Evolutionary conservation across 2,113 vertebrate genomes (phyloP).

Genomic region (Gnathonemus echidnorhynchus): DNA sequence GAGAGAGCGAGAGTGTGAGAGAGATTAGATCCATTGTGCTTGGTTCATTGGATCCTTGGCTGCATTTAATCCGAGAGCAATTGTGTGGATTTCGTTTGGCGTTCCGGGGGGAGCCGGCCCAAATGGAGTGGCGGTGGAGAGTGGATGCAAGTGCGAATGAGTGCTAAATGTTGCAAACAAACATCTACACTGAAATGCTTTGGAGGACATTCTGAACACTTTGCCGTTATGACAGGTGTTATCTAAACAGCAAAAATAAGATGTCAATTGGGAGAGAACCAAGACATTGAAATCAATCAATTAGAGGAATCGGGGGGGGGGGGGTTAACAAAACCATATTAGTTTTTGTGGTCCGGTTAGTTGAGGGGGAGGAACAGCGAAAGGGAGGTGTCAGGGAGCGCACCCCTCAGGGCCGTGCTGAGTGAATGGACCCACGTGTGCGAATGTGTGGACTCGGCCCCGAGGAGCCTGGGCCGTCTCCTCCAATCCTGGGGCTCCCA

Average conservation of each 20-base stretch:
- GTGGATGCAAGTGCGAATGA: slow-evolving; percentile 99
- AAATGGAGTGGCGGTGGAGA: slow-evolving; percentile 98
- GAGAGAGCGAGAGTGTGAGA: slow-evolving; percentile 65
- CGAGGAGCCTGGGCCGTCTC: slow-evolving; percentile 78
- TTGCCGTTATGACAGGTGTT: slow-evolving; percentile 80
- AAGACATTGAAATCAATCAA: slow-evolving; percentile 65
- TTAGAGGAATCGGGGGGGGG: slow-evolving; percentile 46
- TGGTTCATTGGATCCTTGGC: slow-evolving; percentile 99
- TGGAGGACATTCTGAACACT: slow-evolving; percentile 86
- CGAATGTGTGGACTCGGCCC: slow-evolving; percentile 82
- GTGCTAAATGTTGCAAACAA: slow-evolving; percentile 91
- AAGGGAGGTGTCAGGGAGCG: slow-evolving; percentile 58
- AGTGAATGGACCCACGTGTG: slow-evolving; percentile 84
- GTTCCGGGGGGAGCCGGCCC: slow-evolving; percentile 81
- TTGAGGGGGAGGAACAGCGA: slow-evolving; percentile 56
- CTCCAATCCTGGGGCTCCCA: slow-evolving; percentile 52
- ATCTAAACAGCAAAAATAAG: slow-evolving; percentile 60
- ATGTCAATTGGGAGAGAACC: slow-evolving; percentile 53
- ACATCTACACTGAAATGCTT: slow-evolving; percentile 90
- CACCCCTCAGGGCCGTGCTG: slow-evolving; percentile 73
- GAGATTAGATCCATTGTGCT: slow-evolving; percentile 99
- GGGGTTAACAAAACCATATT: slow-evolving; percentile 61
- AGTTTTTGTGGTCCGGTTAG: slow-evolving; percentile 78
- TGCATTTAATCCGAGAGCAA: slow-evolving; percentile 98
- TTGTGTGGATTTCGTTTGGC: slow-evolving; percentile 99